Percentiles rank a stretch among this genome's conserved stretches.
Conservation (phyloP, 2,113 vertebrate genomes). For the Crotalus tigris region DNA sequence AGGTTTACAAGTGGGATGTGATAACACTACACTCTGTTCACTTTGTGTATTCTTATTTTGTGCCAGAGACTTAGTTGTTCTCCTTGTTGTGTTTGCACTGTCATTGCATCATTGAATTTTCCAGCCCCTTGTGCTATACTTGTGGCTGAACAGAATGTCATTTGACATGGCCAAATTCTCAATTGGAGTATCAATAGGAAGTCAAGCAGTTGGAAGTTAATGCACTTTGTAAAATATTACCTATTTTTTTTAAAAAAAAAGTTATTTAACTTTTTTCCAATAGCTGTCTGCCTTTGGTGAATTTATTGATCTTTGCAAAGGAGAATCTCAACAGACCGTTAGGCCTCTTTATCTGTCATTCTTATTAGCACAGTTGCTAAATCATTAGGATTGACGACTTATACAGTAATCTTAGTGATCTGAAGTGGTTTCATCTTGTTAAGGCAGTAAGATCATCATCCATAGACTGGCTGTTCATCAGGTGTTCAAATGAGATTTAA, state of each 20-base stretch:
- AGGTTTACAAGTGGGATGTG: background rate
- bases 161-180: background rate
- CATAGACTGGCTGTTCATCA: background rate
- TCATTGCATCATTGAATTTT: background rate
- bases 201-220: conserved; percentile 44
- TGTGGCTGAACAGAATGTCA: background rate
- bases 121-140: background rate
- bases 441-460: background rate
- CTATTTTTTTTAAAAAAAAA: background rate
- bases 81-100: background rate
- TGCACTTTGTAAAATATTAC: conserved; percentile 60
- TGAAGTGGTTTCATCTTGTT: background rate
- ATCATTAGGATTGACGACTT: background rate
- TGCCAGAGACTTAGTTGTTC: background rate
- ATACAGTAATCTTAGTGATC: background rate
- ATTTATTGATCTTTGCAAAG: background rate
- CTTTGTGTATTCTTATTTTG: background rate
- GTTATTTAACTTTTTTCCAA: conserved; percentile 65
- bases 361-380: background rate
- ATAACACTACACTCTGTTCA: background rate
- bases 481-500: background rate
- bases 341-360: background rate
- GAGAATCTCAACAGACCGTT: background rate
- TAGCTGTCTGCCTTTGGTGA: conserved; percentile 44
- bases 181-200: background rate